phyloP scores from a whole-genome alignment of 2,113 vertebrate species.

The Turnix velox region DNA sequence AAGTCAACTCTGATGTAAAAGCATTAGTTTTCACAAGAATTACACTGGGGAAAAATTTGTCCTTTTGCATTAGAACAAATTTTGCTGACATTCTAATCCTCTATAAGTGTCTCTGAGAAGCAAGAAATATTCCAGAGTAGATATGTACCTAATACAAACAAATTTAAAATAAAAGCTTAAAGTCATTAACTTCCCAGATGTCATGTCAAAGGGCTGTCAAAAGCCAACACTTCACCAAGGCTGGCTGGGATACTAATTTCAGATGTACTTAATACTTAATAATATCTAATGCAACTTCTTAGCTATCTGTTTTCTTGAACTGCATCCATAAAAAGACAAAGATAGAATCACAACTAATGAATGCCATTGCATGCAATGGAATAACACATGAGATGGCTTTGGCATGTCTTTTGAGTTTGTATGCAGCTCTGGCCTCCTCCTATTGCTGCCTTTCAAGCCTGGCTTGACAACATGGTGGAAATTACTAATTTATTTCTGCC shows the following conservation, averaged over 20 bases:
- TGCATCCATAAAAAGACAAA: neutral
- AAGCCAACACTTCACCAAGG: neutral
- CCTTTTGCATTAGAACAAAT: neutral
- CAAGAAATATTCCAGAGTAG: neutral
- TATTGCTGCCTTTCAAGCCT: neutral
- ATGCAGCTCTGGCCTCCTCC: neutral
- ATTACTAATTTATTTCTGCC: conserved; percentile 54
- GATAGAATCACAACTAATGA: neutral
- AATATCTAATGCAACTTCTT: neutral
- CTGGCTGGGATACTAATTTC: conserved; percentile 1
- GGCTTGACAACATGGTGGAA: conserved; percentile 23
- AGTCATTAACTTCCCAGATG: neutral
- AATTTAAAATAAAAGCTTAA: neutral
- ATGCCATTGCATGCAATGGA: neutral
- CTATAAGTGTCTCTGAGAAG: neutral
- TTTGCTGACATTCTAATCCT: neutral
- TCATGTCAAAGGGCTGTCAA: neutral
- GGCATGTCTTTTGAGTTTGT: neutral
- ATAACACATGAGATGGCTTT: neutral
- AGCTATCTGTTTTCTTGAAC: neutral
- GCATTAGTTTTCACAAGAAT: neutral
- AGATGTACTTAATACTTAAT: neutral
- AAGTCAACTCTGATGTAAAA: neutral
- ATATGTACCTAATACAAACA: neutral
- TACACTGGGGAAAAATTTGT: neutral